Base-by-base conservation (phyloP, 2,888 invertebrate genomes). In the Fissipunctia ypsillon region DNA sequence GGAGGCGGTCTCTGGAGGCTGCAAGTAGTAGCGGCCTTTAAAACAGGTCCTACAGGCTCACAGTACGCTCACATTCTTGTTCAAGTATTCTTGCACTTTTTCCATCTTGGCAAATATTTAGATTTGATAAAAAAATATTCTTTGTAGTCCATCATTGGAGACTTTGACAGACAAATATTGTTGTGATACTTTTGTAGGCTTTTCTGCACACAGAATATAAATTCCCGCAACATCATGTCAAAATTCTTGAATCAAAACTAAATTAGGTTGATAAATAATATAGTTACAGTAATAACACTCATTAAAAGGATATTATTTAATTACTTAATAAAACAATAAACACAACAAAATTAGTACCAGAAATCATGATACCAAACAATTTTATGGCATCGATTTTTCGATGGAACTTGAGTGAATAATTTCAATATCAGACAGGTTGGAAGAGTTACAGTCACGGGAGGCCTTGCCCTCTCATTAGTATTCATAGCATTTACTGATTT, bases 401-500 rank as follows among this genome's bases (percentile, higher is more conserved):
- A 60, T 45, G 7, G n/a, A 45, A 59, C 16, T 61, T 56, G 35
- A 66, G 28, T 63, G 25, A 80, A 69, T 67, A 50, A 59, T 54
- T 54, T 60, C 38, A 31, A 56, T 64, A 57, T 68, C 76, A 48
- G 60, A 56, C 45, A 61, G 43, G 28, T 45, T 45, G 7, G n/a
- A 60, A 48, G 60, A 28, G 45, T 28, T n/a, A 14, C 14, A 25
- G 68, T 57, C 81, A 80, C 81, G 81, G 67, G 66, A 63, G 60
- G 48, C 54, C 69, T 31, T n/a, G 41, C 9, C 22, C n/a, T 50
- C 43, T 28, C 19, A 12, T 43, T 80, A 61, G 28, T 68, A 68
- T 80, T 59, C 84, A 80, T 54, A 25, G 28, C 41, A 69, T 25
- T 83, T 38, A 80, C 45, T 52, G 64, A 74, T 74, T 74, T 56